Evolutionary conservation across 2,113 vertebrate species (phyloP).

Genomic region (Anolis carolinensis): DNA sequence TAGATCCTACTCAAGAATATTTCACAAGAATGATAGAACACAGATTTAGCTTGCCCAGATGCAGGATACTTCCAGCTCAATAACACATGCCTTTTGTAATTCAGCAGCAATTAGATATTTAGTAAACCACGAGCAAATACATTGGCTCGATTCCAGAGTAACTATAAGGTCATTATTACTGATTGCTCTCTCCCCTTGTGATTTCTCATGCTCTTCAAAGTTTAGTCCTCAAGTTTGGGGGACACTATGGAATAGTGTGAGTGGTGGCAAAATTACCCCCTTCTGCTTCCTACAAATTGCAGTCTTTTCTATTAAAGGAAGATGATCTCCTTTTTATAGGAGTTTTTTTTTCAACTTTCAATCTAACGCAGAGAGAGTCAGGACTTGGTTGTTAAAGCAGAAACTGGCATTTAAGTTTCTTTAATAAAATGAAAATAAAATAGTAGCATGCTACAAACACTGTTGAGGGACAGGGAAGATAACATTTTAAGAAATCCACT

Average conservation of each 20-base stretch:
- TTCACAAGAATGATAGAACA: conserved; percentile 37
- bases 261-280: no score
- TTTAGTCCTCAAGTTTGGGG: no score
- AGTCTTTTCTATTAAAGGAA: neutral
- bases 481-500: neutral
- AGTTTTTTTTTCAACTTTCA: neutral
- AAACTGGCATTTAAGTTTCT: neutral
- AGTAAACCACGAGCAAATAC: neutral
- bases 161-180: neutral
- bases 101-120: conserved; percentile 12
- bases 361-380: neutral
- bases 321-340: neutral
- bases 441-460: neutral
- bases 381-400: neutral
- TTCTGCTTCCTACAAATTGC: neutral
- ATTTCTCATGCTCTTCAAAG: neutral
- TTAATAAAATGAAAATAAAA: conserved; percentile 9
- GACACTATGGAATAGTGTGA: neutral
- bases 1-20: conserved; percentile 57
- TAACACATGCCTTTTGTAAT: neutral
- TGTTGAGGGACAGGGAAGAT: neutral
- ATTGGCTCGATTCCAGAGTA: no score
- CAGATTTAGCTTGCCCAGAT: conserved; percentile 42
- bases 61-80: conserved; percentile 42
- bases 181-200: neutral